phyloP scores from a whole-genome alignment of 2,113 vertebrate genomes.

The Perca fluviatilis region DNA sequence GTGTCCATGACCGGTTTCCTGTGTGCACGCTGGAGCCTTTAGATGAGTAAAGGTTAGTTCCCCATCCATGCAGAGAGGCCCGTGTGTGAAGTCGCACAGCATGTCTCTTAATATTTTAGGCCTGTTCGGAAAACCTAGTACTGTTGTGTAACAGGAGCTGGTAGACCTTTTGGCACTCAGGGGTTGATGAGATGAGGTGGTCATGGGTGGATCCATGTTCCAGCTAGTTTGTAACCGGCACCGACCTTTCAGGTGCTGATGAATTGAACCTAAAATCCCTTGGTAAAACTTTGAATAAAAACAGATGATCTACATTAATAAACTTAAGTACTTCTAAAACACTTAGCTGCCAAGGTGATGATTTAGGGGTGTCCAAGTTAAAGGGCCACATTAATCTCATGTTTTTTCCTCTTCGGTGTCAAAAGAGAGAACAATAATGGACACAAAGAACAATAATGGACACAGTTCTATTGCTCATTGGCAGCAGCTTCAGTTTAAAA shows the following conservation, averaged over 20 bases:
- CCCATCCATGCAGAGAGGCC: conserved; percentile 57
- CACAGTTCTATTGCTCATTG: neutral
- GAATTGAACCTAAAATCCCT: neutral
- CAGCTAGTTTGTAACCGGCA: conserved; percentile 8
- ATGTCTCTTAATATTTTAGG: conserved; percentile 78
- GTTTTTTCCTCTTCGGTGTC: neutral
- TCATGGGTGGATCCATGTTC: neutral
- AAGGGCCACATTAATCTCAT: neutral
- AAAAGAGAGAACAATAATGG: neutral
- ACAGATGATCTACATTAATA: neutral
- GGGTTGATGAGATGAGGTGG: conserved; percentile 27
- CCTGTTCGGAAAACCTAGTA: conserved; percentile 75
- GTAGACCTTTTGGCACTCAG: conserved; percentile 21
- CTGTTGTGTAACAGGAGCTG: conserved; percentile 77
- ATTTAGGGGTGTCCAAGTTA: neutral
- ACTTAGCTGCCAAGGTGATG: neutral
- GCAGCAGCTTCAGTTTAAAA: conserved; percentile 5
- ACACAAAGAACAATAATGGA: neutral
- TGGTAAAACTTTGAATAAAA: no score
- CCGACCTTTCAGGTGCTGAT: neutral
- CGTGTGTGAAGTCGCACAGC: conserved; percentile 67
- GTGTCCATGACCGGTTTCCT: conserved; percentile 42
- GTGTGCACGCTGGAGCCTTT: conserved; percentile 55
- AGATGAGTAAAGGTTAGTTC: conserved; percentile 70
- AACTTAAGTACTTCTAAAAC: neutral